Evolutionary conservation across 2,888 invertebrate species (phyloP).

Genomic region (Coelopa pilipes): DNA sequence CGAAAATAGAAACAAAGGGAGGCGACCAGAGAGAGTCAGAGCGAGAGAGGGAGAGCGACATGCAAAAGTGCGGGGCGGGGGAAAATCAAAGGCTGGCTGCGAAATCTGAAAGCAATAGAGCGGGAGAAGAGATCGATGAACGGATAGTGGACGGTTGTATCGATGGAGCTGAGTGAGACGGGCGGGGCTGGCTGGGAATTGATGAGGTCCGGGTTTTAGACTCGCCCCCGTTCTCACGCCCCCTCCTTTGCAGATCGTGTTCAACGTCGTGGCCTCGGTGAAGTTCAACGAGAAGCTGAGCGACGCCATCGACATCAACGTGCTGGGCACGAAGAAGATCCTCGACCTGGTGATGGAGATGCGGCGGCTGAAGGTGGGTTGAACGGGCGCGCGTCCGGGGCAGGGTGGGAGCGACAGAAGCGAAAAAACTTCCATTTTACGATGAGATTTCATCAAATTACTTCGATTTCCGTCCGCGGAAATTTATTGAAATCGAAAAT

Average conservation of each 20-base stretch:
- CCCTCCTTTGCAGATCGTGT: constrained; percentile 61
- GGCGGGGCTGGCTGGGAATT: too few species aligned
- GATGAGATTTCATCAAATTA: too few species aligned
- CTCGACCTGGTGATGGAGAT: constrained; percentile 66
- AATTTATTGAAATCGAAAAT: too few species aligned
- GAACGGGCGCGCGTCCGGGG: background rate
- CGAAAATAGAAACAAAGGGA: background rate
- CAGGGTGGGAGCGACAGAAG: too few species aligned
- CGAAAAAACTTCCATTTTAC: too few species aligned
- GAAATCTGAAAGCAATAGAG: background rate
- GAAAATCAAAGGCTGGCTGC: background rate
- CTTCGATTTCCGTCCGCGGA: too few species aligned
- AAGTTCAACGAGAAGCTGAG: constrained; percentile 67
- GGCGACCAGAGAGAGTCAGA: background rate
- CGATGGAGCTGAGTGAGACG: background rate
- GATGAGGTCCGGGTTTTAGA: too few species aligned
- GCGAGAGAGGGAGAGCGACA: background rate
- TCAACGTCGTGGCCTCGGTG: constrained; percentile 67
- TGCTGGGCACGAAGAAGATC: constrained; percentile 67
- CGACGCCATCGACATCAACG: constrained; percentile 67
- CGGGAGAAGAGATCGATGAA: background rate
- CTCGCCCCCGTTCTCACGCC: background rate
- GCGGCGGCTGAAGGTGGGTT: constrained; percentile 63
- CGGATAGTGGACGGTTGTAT: background rate
- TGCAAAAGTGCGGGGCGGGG: background rate